These are phyloP conservation scores for Leptinotarsa peninsularis DNA, from an alignment of 2,888 invertebrate species.

Conservation along the genomic window DNA sequence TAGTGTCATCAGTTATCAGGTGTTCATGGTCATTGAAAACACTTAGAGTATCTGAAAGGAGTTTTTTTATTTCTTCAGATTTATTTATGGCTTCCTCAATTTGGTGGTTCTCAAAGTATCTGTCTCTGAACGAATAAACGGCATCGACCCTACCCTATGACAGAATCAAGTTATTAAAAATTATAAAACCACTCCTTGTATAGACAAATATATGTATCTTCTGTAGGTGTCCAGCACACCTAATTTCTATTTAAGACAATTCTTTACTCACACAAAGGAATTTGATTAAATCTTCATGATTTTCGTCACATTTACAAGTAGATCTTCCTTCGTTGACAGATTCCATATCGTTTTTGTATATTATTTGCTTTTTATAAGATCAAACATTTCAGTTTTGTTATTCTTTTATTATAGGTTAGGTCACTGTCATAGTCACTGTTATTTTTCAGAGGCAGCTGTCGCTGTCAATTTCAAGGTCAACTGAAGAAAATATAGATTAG, in stretches of 20 bases:
- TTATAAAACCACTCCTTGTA: slow-evolving; percentile 33
- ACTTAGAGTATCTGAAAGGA: slow-evolving; percentile 72
- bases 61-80: slow-evolving; percentile 73
- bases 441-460: background rate
- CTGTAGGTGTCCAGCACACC: slow-evolving; percentile 49
- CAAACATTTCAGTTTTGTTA: slow-evolving; percentile 30
- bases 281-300: slow-evolving; percentile 51
- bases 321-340: slow-evolving; percentile 29
- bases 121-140: slow-evolving; percentile 78
- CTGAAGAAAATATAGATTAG: background rate
- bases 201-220: slow-evolving; percentile 28
- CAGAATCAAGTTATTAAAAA: slow-evolving; percentile 28
- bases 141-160: slow-evolving; percentile 76
- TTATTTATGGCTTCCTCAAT: slow-evolving; percentile 78
- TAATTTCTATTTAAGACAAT: slow-evolving; percentile 42
- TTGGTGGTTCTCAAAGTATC: slow-evolving; percentile 81
- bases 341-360: slow-evolving; percentile 38
- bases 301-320: slow-evolving; percentile 44
- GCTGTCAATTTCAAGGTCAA: slow-evolving; percentile 11
- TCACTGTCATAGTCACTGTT: background rate
- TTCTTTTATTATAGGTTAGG: slow-evolving; percentile 37
- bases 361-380: background rate
- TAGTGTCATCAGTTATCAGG: slow-evolving; percentile 57
- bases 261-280: slow-evolving; percentile 56
- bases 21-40: slow-evolving; percentile 77